Conservation (phyloP, 1,140 invertebrate genomes). For the Aphaenogaster ashmeadi region DNA sequence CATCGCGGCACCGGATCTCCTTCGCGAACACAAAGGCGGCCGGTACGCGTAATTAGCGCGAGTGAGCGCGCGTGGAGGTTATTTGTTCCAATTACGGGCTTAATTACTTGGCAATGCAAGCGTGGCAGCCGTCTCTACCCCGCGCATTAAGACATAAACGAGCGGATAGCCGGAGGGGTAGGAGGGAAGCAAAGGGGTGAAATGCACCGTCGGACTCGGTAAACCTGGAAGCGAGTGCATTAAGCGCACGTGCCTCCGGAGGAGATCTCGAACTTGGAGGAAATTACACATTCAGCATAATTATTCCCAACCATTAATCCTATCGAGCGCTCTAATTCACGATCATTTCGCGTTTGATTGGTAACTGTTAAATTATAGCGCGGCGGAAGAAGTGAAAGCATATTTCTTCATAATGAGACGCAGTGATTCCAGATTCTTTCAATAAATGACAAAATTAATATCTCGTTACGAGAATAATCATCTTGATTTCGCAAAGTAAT, state of each 20-base stretch:
- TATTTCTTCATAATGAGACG: not conserved
- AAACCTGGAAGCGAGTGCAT: constrained; percentile 18
- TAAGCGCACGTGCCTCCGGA: not conserved
- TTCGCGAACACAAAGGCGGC: constrained; percentile 42
- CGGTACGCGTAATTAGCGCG: constrained; percentile 23
- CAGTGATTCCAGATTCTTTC: not conserved
- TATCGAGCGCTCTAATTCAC: not conserved
- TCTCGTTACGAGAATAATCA: not conserved
- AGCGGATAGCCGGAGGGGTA: not conserved
- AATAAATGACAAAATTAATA: not conserved
- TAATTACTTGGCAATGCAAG: constrained; percentile 62
- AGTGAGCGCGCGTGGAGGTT: constrained; percentile 14
- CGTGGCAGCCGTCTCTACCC: constrained; percentile 1
- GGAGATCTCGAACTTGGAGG: not conserved
- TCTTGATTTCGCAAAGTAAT: not conserved
- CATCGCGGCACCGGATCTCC: constrained; percentile 36
- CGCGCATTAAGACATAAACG: constrained; percentile 44
- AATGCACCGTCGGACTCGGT: not conserved
- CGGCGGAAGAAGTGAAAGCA: not conserved
- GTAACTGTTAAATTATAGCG: not conserved
- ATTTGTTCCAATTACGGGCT: constrained; percentile 50
- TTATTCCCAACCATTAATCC: not conserved
- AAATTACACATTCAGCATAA: constrained; percentile 5
- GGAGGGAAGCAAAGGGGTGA: not conserved
- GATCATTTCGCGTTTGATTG: not conserved